Evolutionary conservation across 2,797 vertebrate genomes (phyloP), one percentile per base, ranked within the genome.

Genomic region (Neomorphus geoffroyi): DNA sequence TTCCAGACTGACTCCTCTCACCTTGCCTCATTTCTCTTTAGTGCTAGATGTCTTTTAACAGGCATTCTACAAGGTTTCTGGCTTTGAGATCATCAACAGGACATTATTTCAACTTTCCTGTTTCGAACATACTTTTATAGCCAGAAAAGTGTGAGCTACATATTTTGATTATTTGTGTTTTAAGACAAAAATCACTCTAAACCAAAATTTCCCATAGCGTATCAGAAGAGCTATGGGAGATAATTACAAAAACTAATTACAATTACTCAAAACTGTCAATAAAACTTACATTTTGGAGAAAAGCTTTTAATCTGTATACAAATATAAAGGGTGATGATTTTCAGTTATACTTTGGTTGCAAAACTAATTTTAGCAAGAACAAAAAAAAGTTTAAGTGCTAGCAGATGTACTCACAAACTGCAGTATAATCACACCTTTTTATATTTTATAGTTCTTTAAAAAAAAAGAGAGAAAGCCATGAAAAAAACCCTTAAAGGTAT

Each of bases 1-100:
- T 45, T 91, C 83, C 84, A 91, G 71, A 92, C 23, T 67, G 78
- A 88, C 83, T 86, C 32, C 15, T 94, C 57, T 83, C 81, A 88
- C 72, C 75, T 88, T 72, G 61, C 51, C n/a, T 79, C 51, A 39
- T 80, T 82, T 73, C 74, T 43, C 26, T 74, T 65, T 8, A 71
- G 69, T 12, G 27, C 35, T 64, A 90, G 67, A 81, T 77, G 24
- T 18, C 15, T 17, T 82, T 82, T 58, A 57, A 57, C 2, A 37
- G 15, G 37, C 48, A 37, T n/a, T 77, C 57, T 73, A 64, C 61
- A 74, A 81, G n/a, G 54, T 57, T 57, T 62, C 48, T 54, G 41
- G 17, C 45, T 80, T 90, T 37, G 50, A 88, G 46, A 53, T 50
- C 27, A 56, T 39, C 50, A 77, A 71, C 28, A 80, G 51, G 22